Evolutionary conservation across 92 coral and sea anemone species (phyloP).

Genomic region (Heliopora coerulea): DNA sequence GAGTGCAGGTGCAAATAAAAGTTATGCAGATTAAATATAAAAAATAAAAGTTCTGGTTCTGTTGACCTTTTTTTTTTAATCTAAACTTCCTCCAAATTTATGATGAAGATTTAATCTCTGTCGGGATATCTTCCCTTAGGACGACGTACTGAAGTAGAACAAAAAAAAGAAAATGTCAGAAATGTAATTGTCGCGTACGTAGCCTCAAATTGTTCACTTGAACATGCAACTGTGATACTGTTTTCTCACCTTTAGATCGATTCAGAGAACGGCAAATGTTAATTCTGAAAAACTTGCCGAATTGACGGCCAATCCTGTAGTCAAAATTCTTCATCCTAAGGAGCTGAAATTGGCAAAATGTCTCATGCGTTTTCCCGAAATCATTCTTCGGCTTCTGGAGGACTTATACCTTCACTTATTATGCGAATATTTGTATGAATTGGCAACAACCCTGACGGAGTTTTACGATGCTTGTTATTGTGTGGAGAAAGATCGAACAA

Average conservation of each 20-base stretch:
- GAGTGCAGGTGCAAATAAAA: too few species aligned
- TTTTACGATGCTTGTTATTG: conserved; percentile 98
- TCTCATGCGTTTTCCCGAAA: conserved; percentile 88
- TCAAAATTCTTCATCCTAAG: conserved; percentile 87
- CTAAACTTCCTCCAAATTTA: too few species aligned
- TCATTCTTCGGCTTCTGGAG: conserved; percentile 78
- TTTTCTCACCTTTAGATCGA: conserved; percentile 62
- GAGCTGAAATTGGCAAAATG: conserved; percentile 99
- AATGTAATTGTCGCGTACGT: too few species aligned
- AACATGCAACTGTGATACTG: background rate
- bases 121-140: too few species aligned
- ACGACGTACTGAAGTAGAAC: too few species aligned
- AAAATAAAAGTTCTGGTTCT: too few species aligned
- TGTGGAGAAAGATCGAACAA: conserved; percentile 90
- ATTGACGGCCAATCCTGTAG: conserved; percentile 56
- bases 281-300: conserved; percentile 72
- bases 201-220: background rate
- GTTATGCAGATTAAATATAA: too few species aligned
- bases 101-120: too few species aligned
- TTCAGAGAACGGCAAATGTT: conserved; percentile 85
- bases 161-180: too few species aligned
- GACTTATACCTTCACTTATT: conserved; percentile 84
- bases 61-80: too few species aligned
- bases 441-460: conserved; percentile 92
- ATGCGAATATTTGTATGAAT: conserved; percentile 95